Conservation (phyloP, 2,113 vertebrate species). For the Azemiops feae region DNA sequence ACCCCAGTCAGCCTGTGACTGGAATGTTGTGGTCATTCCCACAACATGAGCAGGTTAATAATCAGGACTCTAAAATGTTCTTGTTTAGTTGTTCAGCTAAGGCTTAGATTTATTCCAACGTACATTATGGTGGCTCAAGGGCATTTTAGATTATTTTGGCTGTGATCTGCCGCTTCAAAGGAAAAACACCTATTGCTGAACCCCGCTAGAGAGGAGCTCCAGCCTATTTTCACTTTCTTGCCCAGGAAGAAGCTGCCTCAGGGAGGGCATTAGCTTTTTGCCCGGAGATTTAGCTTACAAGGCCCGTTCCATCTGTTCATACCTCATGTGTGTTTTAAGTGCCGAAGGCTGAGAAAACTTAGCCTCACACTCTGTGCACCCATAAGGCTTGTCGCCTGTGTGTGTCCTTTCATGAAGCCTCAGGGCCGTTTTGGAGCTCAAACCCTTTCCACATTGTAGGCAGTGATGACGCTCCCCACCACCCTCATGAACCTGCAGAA, state of each 20-base stretch:
- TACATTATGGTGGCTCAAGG: neutral
- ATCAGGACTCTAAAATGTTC: neutral
- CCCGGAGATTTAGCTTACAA: slow-evolving; percentile 46
- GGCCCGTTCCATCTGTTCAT: slow-evolving; percentile 51
- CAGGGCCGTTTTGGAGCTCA: slow-evolving; percentile 92
- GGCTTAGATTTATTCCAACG: neutral
- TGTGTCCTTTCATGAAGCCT: slow-evolving; percentile 90
- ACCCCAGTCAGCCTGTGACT: neutral
- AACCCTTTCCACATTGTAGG: slow-evolving; percentile 84
- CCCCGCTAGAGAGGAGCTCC: neutral
- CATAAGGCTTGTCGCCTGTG: slow-evolving; percentile 86
- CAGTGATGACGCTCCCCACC: slow-evolving; percentile 82
- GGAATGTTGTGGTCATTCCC: neutral
- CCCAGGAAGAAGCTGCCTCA: slow-evolving; percentile 26
- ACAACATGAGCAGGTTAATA: neutral
- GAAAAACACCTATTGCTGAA: neutral
- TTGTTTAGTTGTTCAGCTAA: neutral
- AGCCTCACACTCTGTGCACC: slow-evolving; percentile 84
- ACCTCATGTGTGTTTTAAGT: slow-evolving; percentile 96
- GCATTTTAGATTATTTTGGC: neutral
- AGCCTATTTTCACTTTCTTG: slow-evolving; percentile 23
- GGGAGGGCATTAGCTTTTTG: slow-evolving; percentile 37
- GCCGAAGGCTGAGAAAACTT: slow-evolving; percentile 95
- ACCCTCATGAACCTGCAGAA: slow-evolving; percentile 93
- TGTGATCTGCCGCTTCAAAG: neutral